Evolutionary conservation across 1,140 invertebrate genomes (phyloP).

Genomic region (Stegodyphus dumicola): DNA sequence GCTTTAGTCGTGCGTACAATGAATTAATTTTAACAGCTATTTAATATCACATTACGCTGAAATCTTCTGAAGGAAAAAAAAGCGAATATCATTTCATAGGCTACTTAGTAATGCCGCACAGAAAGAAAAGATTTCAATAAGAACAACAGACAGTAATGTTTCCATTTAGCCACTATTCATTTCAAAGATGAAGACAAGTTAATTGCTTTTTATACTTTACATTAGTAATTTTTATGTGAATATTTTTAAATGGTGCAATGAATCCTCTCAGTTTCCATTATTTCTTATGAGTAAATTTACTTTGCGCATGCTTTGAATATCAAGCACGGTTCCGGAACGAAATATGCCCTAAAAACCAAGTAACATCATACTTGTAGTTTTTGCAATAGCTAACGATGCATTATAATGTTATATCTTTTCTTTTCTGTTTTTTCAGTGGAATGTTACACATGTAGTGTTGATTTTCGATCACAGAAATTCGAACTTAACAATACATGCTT

Average conservation of each 20-base stretch:
- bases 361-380: background rate
- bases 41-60: no score
- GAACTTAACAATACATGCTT: slow-evolving; percentile 39
- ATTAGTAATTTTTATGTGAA: no score
- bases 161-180: no score
- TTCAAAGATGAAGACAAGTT: no score
- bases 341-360: background rate
- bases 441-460: slow-evolving; percentile 43
- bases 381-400: background rate
- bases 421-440: slow-evolving; percentile 32
- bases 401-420: background rate
- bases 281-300: background rate
- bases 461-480: slow-evolving; percentile 30
- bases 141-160: no score
- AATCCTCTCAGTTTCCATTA: background rate
- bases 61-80: no score
- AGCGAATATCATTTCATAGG: no score
- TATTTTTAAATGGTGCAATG: background rate
- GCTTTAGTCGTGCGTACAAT: no score
- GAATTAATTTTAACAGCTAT: no score
- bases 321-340: background rate
- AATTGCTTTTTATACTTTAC: no score
- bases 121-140: no score
- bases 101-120: no score
- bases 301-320: background rate